Evolutionary conservation across 1,140 invertebrate genomes (phyloP).

Genomic region (Brachionus rubens): DNA sequence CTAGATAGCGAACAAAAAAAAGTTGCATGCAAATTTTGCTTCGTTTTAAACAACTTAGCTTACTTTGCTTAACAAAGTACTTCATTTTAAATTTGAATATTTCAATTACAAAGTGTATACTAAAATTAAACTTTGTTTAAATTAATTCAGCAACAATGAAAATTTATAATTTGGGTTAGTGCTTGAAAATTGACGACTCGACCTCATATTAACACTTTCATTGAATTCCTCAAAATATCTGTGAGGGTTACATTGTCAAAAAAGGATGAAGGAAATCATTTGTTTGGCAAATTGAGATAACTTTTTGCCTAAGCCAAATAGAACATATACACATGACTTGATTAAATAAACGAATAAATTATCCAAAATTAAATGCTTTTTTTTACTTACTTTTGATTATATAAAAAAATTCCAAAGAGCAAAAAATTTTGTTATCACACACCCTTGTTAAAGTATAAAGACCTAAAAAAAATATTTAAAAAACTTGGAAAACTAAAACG

Average conservation of each 20-base stretch:
- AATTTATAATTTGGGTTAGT: too few species aligned
- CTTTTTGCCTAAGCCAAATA: too few species aligned
- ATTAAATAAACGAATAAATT: constrained; percentile 18
- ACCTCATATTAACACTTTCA: too few species aligned
- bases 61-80: constrained; percentile 37
- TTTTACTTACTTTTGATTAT: neutral
- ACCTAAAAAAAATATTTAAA: too few species aligned
- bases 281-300: too few species aligned
- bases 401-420: neutral
- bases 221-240: too few species aligned
- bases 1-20: constrained; percentile 9
- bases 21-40: constrained; percentile 7
- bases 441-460: too few species aligned
- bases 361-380: constrained; percentile 1
- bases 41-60: neutral
- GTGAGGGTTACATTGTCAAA: too few species aligned
- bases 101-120: neutral
- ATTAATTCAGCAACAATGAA: too few species aligned
- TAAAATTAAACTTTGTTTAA: too few species aligned
- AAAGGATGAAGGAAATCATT: too few species aligned
- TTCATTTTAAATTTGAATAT: neutral
- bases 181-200: too few species aligned
- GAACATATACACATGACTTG: neutral
- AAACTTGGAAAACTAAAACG: neutral
- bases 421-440: neutral